Evolutionary conservation across 2,888 invertebrate genomes (phyloP), one percentile per base, ranked within the genome.

Genomic region (Lysandra bellargus): DNA sequence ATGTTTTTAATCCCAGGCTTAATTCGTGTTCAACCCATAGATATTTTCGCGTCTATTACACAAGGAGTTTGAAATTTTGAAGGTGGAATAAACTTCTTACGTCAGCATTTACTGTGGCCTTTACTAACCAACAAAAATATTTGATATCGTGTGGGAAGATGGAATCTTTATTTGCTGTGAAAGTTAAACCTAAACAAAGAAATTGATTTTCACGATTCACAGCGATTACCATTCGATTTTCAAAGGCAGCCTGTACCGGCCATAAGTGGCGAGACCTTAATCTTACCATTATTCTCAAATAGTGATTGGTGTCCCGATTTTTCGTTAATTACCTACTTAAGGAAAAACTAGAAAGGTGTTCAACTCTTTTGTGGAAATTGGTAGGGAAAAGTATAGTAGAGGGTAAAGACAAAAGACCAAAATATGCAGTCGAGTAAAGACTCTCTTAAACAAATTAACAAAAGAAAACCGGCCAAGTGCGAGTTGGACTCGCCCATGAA

Each of bases 81-180:
- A 49, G 9, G 49, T 49, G 49, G 49, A 49, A 49, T 49, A 49
- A 49, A 49, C 23, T 23, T 61, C 23, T 61, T 61, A 0, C 61
- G 23, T 23, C 44, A 9, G 61, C 7, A 7, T n/a, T 61, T 61
- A 61, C 57, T 0, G 57, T 4, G 17, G 57, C 14, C 4, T 57
- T 57, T 57, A 57, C 17, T 69, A 33, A 37, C 69, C 12, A 37
- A 69, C 12, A 14, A 69, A 64, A 30, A 64, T 64, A 33, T 37
- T 82, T 80, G 81, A 64, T 30, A 81, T 80, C 83, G 84, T 69
- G 69, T 69, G 17, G 69, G 33, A 69, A 69, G 69, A 69, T 69
- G 14, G 33, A 33, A 69, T 33, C 69, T 69, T 69, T 14, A 69
- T 69, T 33, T 14, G 1, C 33, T 37, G 69, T 69, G 33, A 69